Percentiles rank a stretch among this genome's conserved stretches.
Conservation (phyloP, 2,113 vertebrate species). For the Bostrychus sinensis region DNA sequence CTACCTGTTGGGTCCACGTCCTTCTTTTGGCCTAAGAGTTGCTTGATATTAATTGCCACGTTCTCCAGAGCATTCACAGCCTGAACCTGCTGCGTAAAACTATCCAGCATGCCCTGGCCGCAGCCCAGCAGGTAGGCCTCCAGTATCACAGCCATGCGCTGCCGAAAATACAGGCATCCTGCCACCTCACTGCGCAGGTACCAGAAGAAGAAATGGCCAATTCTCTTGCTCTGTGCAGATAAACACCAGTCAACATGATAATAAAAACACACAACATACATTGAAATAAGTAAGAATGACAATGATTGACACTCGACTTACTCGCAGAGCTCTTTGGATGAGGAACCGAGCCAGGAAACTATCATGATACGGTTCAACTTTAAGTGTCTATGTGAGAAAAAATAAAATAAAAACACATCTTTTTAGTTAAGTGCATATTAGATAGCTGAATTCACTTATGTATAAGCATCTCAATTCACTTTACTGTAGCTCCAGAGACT, state of each 20-base stretch:
- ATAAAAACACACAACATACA: neutral
- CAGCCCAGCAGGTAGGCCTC: constrained; percentile 83
- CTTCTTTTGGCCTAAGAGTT: constrained; percentile 70
- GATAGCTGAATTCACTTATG: too few species aligned
- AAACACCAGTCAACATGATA: too few species aligned
- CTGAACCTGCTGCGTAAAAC: constrained; percentile 76
- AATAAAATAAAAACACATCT: neutral
- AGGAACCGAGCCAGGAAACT: constrained; percentile 79
- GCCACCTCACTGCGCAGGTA: constrained; percentile 80
- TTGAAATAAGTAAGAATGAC: too few species aligned
- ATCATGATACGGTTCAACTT: constrained; percentile 84
- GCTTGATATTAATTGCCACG: constrained; percentile 70
- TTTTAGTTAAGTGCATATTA: too few species aligned
- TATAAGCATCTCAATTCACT: too few species aligned
- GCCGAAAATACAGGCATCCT: constrained; percentile 75
- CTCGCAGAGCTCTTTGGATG: constrained; percentile 79
- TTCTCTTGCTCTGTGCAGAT: constrained; percentile 77
- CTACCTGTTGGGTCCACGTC: constrained; percentile 74
- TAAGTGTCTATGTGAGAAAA: constrained; percentile 73
- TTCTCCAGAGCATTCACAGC: constrained; percentile 69
- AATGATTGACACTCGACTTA: constrained; percentile 59
- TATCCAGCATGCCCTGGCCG: constrained; percentile 72
- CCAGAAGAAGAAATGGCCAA: constrained; percentile 87
- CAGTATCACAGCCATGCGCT: constrained; percentile 81
- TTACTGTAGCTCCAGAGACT: too few species aligned